phyloP scores from a whole-genome alignment of 2,888 invertebrate species.

The Parasteatoda lunata region DNA sequence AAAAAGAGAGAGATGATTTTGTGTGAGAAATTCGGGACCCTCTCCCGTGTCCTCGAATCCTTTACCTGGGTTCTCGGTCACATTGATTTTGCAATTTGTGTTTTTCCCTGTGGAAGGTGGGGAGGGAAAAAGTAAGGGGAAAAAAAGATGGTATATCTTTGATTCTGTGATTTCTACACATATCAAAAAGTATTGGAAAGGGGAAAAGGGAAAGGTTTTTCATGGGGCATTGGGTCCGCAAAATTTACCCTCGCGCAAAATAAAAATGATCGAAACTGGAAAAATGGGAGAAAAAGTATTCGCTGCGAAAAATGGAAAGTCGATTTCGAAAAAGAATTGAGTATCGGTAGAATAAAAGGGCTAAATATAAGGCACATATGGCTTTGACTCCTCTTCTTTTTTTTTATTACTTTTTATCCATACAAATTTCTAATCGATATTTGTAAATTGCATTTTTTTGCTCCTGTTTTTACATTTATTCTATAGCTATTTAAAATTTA shows the following conservation, averaged over 20 bases:
- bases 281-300: constrained; percentile 23
- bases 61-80: constrained; percentile 67
- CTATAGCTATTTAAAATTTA: no score
- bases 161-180: constrained; percentile 44
- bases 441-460: no score
- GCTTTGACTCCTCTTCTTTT: not conserved
- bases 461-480: no score
- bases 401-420: no score
- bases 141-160: constrained; percentile 50
- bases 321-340: constrained; percentile 50
- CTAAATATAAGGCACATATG: constrained; percentile 24
- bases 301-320: constrained; percentile 61
- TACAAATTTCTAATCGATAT: no score
- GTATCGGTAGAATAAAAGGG: constrained; percentile 56
- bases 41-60: constrained; percentile 53
- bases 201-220: constrained; percentile 40
- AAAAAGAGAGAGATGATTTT: constrained; percentile 50
- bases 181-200: constrained; percentile 24
- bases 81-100: constrained; percentile 68
- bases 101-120: constrained; percentile 34
- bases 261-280: constrained; percentile 48
- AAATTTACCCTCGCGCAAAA: constrained; percentile 62
- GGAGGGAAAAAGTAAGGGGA: constrained; percentile 16
- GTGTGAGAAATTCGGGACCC: constrained; percentile 55
- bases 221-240: constrained; percentile 66